These are phyloP conservation scores for Cotesia congregata DNA, from an alignment of 2,888 invertebrate genomes.

Conservation along the genomic window DNA sequence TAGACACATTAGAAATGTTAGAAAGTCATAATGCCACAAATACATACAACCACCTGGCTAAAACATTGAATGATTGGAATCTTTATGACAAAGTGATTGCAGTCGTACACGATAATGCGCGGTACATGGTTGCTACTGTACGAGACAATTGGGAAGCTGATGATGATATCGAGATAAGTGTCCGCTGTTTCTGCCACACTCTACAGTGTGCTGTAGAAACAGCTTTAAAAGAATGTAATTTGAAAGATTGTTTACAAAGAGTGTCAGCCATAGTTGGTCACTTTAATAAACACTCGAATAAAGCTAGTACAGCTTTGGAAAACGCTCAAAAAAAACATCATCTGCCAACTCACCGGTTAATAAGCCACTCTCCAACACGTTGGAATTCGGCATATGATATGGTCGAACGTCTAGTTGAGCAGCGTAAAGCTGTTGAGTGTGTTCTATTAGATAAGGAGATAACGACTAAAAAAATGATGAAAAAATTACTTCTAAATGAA, in stretches of 20 bases:
- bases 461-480: not conserved
- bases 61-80: constrained; percentile 35
- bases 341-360: too few species aligned
- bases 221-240: constrained; percentile 12
- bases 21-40: constrained; percentile 40
- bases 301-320: not conserved
- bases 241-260: constrained; percentile 14
- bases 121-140: constrained; percentile 34
- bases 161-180: not conserved
- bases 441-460: not conserved
- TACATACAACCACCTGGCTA: constrained; percentile 19
- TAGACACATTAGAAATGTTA: constrained; percentile 34
- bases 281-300: constrained; percentile 32
- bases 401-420: constrained; percentile 2
- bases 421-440: not conserved
- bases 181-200: constrained; percentile 32
- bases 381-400: constrained; percentile 3
- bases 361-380: not conserved
- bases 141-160: not conserved
- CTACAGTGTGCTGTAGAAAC: constrained; percentile 22
- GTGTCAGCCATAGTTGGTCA: constrained; percentile 34
- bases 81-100: constrained; percentile 38
- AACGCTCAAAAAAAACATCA: not conserved
- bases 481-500: not conserved
- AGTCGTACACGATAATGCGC: constrained; percentile 43